Conservation (phyloP, 2,797 vertebrate genomes). For the Philypnodon macrostomus region DNA sequence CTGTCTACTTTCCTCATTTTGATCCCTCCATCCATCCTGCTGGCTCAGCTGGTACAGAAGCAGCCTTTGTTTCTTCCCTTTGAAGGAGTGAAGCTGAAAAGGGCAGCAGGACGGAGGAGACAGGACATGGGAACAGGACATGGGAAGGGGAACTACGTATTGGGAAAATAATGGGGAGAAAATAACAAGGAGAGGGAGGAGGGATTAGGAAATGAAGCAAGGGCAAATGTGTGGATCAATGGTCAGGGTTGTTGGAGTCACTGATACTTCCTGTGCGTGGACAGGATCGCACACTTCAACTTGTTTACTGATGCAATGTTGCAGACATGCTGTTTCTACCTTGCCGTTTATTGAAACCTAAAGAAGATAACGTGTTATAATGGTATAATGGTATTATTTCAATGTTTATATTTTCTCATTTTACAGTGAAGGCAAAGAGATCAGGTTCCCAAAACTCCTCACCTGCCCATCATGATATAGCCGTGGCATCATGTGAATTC, state of each 20-base stretch:
- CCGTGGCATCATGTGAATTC: conserved; percentile 64
- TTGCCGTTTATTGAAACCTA: conserved; percentile 32
- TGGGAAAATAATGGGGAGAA: conserved; percentile 21
- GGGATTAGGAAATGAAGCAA: conserved; percentile 14
- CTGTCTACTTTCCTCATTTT: too few relatives aligned
- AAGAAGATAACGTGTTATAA: too few relatives aligned
- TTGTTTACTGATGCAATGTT: conserved; percentile 21
- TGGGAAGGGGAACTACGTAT: conserved; percentile 21
- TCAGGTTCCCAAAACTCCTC: conserved; percentile 25
- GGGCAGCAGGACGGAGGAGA: conserved; percentile 11
- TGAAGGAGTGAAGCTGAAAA: conserved; percentile 52
- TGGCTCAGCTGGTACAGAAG: conserved; percentile 67
- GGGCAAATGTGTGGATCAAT: conserved; percentile 51
- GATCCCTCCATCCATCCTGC: conserved; percentile 48
- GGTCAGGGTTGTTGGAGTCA: conserved; percentile 54
- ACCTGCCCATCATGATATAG: conserved; percentile 39
- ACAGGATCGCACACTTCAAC: conserved; percentile 21
- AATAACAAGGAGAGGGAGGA: background rate
- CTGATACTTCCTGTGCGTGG: conserved; percentile 53
- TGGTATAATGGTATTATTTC: too few relatives aligned
- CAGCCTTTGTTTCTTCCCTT: conserved; percentile 66
- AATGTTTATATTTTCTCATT: background rate
- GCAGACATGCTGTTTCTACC: background rate
- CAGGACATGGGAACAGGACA: conserved; percentile 13
- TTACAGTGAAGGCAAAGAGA: conserved; percentile 26